Evolutionary conservation across 2,888 invertebrate genomes (phyloP).

Genomic region (Dorcus parallelipipedus): DNA sequence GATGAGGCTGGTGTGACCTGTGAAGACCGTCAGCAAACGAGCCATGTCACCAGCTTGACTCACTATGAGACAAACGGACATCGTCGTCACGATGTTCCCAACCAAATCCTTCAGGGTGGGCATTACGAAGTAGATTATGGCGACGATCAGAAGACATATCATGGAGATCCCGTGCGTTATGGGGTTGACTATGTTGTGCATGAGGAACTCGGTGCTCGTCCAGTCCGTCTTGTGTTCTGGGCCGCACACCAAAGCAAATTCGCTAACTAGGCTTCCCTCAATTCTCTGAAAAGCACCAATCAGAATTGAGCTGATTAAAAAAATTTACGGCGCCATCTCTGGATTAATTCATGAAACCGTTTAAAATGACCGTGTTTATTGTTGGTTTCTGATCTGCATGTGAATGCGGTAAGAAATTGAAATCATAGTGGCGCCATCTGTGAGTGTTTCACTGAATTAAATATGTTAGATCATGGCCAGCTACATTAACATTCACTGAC

Average conservation of each 20-base stretch:
- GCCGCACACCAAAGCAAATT: constrained; percentile 72
- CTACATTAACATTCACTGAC: too few relatives aligned
- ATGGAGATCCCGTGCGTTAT: constrained; percentile 72
- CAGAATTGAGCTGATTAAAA: not conserved
- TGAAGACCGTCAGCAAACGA: constrained; percentile 75
- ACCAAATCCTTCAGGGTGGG: constrained; percentile 79
- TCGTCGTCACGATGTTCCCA: constrained; percentile 81
- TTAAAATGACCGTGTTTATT: too few relatives aligned
- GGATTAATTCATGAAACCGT: too few relatives aligned
- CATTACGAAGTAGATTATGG: constrained; percentile 77
- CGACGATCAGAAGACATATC: constrained; percentile 65
- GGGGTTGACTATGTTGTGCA: constrained; percentile 74
- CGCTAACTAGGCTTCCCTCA: constrained; percentile 56
- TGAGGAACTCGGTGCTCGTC: constrained; percentile 69
- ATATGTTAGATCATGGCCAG: too few relatives aligned
- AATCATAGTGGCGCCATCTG: too few relatives aligned
- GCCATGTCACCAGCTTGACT: constrained; percentile 76
- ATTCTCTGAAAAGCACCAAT: constrained; percentile 49
- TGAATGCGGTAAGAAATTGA: too few relatives aligned
- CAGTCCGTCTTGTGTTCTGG: constrained; percentile 69
- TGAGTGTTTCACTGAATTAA: too few relatives aligned
- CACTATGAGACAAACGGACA: constrained; percentile 72
- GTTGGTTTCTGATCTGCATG: too few relatives aligned
- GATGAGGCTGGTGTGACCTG: constrained; percentile 76
- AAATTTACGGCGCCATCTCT: too few relatives aligned